Evolutionary conservation across 2,888 invertebrate species (phyloP).

Genomic region (Melinaea menophilus): DNA sequence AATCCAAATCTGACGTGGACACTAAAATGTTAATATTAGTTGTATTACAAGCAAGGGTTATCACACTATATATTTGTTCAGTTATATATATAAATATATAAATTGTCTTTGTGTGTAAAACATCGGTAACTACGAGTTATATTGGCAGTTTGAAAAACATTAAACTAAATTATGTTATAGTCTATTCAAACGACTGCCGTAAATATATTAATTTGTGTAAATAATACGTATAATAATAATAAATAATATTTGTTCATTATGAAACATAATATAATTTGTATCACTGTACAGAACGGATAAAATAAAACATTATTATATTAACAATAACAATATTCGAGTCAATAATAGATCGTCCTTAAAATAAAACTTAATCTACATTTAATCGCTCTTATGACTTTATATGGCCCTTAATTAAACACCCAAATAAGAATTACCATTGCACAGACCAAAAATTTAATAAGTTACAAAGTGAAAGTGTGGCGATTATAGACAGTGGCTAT

Average conservation of each 20-base stretch:
- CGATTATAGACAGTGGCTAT: conserved; percentile 4
- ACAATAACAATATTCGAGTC: conserved; percentile 67
- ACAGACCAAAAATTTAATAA: conserved; percentile 13
- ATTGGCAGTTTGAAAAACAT: conserved; percentile 62
- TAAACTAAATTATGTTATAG: conserved; percentile 47
- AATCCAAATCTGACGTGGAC: conserved; percentile 25
- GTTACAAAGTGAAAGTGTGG: background rate
- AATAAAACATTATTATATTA: conserved; percentile 52
- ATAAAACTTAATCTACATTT: conserved; percentile 67
- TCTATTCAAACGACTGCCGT: conserved; percentile 60
- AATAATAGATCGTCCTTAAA: conserved; percentile 66
- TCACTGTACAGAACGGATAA: conserved; percentile 68
- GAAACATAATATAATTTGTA: conserved; percentile 67
- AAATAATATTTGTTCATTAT: conserved; percentile 61
- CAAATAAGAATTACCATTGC: conserved; percentile 21
- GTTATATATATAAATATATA: conserved; percentile 43
- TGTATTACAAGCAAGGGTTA: conserved; percentile 78
- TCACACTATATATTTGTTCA: conserved; percentile 51
- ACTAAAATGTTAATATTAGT: conserved; percentile 69
- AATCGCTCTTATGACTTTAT: conserved; percentile 72
- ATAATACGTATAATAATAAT: conserved; percentile 59
- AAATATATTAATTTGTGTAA: conserved; percentile 56
- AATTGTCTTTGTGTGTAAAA: conserved; percentile 64
- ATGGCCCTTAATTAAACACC: conserved; percentile 34
- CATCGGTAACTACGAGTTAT: conserved; percentile 69